Percentiles rank a stretch among this genome's conserved stretches.
These are phyloP conservation scores for Syngnathus typhle DNA, from an alignment of 2,113 vertebrate species.

Conservation along the genomic window DNA sequence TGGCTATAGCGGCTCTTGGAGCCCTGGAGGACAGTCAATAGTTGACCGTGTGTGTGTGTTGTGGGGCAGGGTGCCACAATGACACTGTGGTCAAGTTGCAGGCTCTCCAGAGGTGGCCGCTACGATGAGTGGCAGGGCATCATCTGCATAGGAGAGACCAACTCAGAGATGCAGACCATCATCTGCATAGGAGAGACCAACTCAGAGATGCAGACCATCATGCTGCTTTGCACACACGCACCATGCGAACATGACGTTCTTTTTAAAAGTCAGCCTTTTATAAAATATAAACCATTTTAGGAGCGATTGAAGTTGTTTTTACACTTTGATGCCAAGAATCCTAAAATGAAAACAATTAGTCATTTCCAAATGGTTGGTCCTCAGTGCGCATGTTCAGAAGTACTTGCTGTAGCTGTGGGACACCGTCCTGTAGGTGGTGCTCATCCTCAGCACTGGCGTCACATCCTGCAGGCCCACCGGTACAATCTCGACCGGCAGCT, in stretches of 20 bases:
- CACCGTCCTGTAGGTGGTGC: constrained; percentile 83
- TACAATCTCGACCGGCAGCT: constrained; percentile 73
- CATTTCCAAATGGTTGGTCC: not conserved
- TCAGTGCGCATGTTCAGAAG: constrained; percentile 66
- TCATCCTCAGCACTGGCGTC: constrained; percentile 86
- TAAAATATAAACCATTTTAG: too few relatives aligned
- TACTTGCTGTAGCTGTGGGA: constrained; percentile 96
- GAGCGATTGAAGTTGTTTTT: too few relatives aligned
- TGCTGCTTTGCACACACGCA: too few relatives aligned
- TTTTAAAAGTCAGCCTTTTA: too few relatives aligned
- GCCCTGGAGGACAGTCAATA: constrained; percentile 30
- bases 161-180: constrained; percentile 84
- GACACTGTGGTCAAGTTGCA: constrained; percentile 91
- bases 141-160: constrained; percentile 87
- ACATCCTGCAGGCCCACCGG: constrained; percentile 85
- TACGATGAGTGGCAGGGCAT: constrained; percentile 93
- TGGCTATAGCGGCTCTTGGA: constrained; percentile 22
- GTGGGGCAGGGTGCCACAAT: constrained; percentile 81
- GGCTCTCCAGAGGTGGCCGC: constrained; percentile 83
- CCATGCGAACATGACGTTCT: too few relatives aligned
- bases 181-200: constrained; percentile 83
- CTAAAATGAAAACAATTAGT: too few relatives aligned
- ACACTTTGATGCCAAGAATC: too few relatives aligned
- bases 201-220: constrained; percentile 82
- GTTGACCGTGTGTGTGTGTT: constrained; percentile 40